These are phyloP conservation scores for Diploscapter pachys DNA, from an alignment of 1,140 invertebrate genomes.

Conservation along the genomic window DNA sequence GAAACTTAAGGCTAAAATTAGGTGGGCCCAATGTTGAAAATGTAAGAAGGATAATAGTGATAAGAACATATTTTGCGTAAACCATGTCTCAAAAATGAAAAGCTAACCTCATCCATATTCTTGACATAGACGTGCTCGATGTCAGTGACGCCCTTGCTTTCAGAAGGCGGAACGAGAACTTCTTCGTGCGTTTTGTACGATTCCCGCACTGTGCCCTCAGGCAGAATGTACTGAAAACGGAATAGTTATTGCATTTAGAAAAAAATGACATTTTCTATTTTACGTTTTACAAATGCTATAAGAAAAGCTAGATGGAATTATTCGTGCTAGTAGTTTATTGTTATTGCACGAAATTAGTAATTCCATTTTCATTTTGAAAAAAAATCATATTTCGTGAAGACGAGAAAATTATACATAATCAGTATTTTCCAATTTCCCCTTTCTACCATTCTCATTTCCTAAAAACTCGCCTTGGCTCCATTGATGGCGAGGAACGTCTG, in stretches of 20 bases:
- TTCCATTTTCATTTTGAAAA: too few relatives aligned
- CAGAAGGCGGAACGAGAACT: conserved; percentile 62
- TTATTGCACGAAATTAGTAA: too few relatives aligned
- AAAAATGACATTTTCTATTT: conserved; percentile 61
- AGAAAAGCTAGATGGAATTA: too few relatives aligned
- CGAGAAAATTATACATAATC: too few relatives aligned
- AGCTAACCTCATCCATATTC: conserved; percentile 42
- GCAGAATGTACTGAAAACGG: conserved; percentile 68
- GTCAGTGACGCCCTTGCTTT: conserved; percentile 70
- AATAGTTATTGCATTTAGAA: neutral
- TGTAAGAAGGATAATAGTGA: conserved; percentile 9
- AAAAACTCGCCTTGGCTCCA: conserved; percentile 54
- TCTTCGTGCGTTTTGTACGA: conserved; percentile 61
- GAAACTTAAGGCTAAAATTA: neutral
- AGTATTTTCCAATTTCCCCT: too few relatives aligned
- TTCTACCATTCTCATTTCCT: too few relatives aligned
- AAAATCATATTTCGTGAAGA: too few relatives aligned
- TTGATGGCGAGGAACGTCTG: conserved; percentile 35
- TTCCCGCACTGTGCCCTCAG: conserved; percentile 72
- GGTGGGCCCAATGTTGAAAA: neutral
- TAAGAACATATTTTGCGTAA: conserved; percentile 13
- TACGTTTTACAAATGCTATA: too few relatives aligned
- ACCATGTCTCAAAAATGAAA: too few relatives aligned
- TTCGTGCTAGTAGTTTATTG: too few relatives aligned
- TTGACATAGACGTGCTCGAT: conserved; percentile 62